Conservation (phyloP, 2,888 invertebrate species). For the Anticlea derivata region DNA sequence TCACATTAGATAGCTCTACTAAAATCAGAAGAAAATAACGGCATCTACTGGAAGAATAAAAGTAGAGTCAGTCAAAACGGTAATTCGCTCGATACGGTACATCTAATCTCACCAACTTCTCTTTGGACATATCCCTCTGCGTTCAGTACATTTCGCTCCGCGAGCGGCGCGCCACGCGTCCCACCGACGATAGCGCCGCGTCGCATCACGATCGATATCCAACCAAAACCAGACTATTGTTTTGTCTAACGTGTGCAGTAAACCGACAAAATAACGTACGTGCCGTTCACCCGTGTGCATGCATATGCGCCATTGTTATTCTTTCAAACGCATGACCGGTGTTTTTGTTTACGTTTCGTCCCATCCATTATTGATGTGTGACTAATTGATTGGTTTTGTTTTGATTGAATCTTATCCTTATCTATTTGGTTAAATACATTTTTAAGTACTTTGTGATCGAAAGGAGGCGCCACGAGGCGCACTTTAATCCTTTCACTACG, state of each 20-base stretch:
- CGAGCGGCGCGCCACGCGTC: constrained; percentile 34
- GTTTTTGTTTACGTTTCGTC: constrained; percentile 26
- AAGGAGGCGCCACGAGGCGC: no score
- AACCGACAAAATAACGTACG: constrained; percentile 60
- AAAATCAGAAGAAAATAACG: no score
- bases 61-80: no score
- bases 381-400: constrained; percentile 8
- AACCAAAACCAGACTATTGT: constrained; percentile 36
- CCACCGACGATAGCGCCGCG: constrained; percentile 38
- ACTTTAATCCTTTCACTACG: no score
- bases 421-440: background rate
- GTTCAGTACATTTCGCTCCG: constrained; percentile 65
- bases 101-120: constrained; percentile 18
- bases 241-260: constrained; percentile 24
- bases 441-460: no score
- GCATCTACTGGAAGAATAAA: no score
- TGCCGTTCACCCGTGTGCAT: constrained; percentile 29
- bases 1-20: no score
- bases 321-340: constrained; percentile 27
- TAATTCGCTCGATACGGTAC: background rate
- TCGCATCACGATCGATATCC: constrained; percentile 41
- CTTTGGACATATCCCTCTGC: constrained; percentile 39
- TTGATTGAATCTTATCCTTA: background rate
- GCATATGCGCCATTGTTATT: constrained; percentile 34
- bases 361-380: constrained; percentile 1